Conservation (phyloP, 2,888 invertebrate genomes). For the Micoletzkya japonica region DNA sequence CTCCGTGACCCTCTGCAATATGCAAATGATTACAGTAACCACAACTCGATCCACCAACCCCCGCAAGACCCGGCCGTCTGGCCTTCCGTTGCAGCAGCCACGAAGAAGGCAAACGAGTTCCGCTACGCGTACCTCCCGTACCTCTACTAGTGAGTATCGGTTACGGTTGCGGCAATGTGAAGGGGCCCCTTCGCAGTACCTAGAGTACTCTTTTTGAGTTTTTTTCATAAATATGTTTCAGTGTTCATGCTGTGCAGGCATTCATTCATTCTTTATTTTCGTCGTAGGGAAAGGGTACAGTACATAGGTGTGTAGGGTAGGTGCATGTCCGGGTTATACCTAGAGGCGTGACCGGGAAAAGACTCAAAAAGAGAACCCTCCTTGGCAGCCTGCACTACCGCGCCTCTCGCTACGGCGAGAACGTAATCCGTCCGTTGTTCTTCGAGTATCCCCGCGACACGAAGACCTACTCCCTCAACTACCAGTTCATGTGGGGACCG, state of each 20-base stretch:
- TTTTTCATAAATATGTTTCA: no score
- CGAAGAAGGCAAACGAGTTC: constrained; percentile 44
- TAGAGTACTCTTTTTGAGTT: no score
- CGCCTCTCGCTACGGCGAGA: constrained; percentile 47
- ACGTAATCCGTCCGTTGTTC: constrained; percentile 55
- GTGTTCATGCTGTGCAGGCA: no score
- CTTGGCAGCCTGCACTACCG: constrained; percentile 49
- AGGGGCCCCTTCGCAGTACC: neutral
- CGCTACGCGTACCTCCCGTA: constrained; percentile 51
- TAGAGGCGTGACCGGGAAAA: no score
- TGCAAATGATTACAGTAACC: constrained; percentile 32
- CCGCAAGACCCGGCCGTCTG: constrained; percentile 51
- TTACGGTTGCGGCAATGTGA: neutral
- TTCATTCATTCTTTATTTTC: no score
- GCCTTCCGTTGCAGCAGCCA: constrained; percentile 48
- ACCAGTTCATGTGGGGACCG: constrained; percentile 57
- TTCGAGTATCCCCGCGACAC: constrained; percentile 60
- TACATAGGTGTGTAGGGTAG: no score
- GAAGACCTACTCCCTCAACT: constrained; percentile 36
- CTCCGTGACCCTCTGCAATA: neutral
- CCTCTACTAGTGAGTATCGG: constrained; percentile 43
- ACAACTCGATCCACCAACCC: constrained; percentile 38
- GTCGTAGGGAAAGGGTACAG: no score
- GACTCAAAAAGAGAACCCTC: no score
- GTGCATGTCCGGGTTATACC: no score